Evolutionary conservation across 2,888 invertebrate species (phyloP).

Genomic region (Hermaeophaga mercurialis): DNA sequence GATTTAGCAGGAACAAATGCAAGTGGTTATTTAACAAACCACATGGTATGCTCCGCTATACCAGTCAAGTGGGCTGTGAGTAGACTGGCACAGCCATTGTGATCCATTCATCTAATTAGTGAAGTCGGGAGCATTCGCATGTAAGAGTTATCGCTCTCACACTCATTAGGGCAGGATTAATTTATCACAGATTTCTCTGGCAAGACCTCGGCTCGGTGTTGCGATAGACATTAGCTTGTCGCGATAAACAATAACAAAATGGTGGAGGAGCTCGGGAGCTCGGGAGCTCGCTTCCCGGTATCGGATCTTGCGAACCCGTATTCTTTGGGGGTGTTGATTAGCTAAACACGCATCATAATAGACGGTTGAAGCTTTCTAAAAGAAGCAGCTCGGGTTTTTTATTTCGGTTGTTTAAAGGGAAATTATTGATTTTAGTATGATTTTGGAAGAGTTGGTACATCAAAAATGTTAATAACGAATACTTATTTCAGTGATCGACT

Average conservation of each 20-base stretch:
- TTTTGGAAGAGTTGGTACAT: no score
- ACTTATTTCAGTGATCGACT: no score
- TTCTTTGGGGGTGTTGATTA: conserved; percentile 2
- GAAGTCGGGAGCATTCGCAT: conserved; percentile 57
- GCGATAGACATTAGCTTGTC: conserved; percentile 23
- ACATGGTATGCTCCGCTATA: conserved; percentile 49
- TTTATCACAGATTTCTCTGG: conserved; percentile 53
- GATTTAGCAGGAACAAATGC: conserved; percentile 48
- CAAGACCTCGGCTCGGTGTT: conserved; percentile 22
- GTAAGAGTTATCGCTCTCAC: conserved; percentile 60
- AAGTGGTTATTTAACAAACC: conserved; percentile 54
- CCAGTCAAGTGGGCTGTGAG: conserved; percentile 53
- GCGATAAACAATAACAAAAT: conserved; percentile 36
- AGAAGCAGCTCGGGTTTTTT: no score
- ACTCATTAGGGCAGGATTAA: conserved; percentile 59
- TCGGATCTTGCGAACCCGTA: background rate
- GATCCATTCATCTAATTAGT: conserved; percentile 59
- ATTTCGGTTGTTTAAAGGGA: no score
- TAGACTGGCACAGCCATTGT: conserved; percentile 49
- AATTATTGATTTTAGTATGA: no score
- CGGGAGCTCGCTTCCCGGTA: background rate
- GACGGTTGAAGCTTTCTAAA: no score
- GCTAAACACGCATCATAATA: background rate
- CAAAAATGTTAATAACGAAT: no score
- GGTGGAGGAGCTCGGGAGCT: conserved; percentile 23